phyloP scores from a whole-genome alignment of 2,888 invertebrate genomes.

The Caenorhabditis sulstoni region DNA sequence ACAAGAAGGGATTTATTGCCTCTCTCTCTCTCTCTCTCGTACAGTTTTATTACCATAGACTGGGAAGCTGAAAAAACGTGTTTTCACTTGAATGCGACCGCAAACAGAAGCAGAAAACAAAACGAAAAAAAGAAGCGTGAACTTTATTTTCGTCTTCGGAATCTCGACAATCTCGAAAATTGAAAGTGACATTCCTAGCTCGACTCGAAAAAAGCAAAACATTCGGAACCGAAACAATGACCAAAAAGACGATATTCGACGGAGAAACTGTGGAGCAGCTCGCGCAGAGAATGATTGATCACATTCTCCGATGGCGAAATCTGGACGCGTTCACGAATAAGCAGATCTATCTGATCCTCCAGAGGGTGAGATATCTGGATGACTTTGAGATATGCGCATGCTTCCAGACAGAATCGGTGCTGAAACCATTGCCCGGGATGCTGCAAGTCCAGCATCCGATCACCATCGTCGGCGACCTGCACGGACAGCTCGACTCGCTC shows the following conservation, averaged over 20 bases:
- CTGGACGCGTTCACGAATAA: slow-evolving; percentile 57
- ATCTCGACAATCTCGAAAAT: neutral
- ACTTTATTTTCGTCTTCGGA: too few species aligned
- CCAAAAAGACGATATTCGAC: neutral
- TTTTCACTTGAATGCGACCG: neutral
- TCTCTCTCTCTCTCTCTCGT: too few species aligned
- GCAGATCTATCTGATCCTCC: slow-evolving; percentile 51
- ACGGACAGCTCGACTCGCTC: slow-evolving; percentile 74
- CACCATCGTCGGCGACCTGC: slow-evolving; percentile 73
- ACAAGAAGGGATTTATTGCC: slow-evolving; percentile 3
- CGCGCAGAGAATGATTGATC: slow-evolving; percentile 55
- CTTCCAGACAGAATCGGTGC: slow-evolving; percentile 45
- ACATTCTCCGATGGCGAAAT: slow-evolving; percentile 41
- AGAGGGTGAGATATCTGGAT: slow-evolving; percentile 10
- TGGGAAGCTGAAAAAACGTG: neutral
- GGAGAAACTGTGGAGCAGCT: slow-evolving; percentile 43
- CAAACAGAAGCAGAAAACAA: too few species aligned
- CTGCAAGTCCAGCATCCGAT: slow-evolving; percentile 66
- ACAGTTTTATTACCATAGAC: neutral
- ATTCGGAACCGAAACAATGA: neutral
- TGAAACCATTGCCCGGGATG: slow-evolving; percentile 64
- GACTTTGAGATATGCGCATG: neutral
- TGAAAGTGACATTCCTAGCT: neutral
- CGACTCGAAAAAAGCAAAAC: too few species aligned
- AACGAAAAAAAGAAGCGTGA: too few species aligned